Conservation (phyloP, 53 echinoderm and acorn worm species). For the Temnopleurus reevesii region DNA sequence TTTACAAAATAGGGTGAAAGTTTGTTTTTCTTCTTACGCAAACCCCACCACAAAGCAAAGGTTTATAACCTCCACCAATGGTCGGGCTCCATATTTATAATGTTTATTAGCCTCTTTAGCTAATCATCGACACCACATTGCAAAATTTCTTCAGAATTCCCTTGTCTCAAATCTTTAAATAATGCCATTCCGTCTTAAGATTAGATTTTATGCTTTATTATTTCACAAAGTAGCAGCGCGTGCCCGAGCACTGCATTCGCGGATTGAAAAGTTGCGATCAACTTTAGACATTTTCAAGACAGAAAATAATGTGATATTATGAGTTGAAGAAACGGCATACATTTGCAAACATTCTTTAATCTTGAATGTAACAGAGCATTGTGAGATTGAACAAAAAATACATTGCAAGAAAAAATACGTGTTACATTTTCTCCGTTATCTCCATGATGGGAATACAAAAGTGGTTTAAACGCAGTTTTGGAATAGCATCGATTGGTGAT, state of each 20-base stretch:
- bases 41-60: neutral
- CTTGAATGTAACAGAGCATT: too few species aligned
- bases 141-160: neutral
- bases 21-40: constrained; percentile 1
- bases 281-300: neutral
- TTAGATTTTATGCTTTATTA: neutral
- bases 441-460: too few species aligned
- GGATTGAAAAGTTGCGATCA: too few species aligned
- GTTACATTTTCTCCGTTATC: too few species aligned
- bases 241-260: neutral
- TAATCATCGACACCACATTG: neutral
- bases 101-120: neutral
- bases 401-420: too few species aligned
- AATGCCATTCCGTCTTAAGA: neutral
- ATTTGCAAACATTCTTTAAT: neutral
- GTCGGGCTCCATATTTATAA: neutral
- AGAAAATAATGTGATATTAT: neutral
- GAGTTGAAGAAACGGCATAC: neutral
- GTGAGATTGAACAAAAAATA: too few species aligned
- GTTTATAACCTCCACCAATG: neutral
- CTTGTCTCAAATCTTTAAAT: neutral
- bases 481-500: too few species aligned
- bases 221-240: neutral
- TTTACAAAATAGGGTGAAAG: neutral
- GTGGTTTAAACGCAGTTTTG: too few species aligned